Evolutionary conservation across 2,888 invertebrate genomes (phyloP), one percentile per base, ranked within the genome.

Genomic region (Congeria kusceri): DNA sequence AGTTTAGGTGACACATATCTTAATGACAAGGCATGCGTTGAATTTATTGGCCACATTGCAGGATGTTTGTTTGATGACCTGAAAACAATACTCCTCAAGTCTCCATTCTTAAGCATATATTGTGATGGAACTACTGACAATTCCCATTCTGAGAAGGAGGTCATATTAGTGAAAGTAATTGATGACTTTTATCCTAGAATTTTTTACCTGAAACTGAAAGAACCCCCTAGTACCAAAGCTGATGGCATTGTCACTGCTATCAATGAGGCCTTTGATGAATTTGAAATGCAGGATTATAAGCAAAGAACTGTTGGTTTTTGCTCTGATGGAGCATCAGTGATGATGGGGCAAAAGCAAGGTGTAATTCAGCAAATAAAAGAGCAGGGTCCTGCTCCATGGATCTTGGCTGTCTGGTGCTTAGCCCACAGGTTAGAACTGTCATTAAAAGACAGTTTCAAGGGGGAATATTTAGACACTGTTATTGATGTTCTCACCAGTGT

Each of bases 381-480:
- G 7, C 15, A 20, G n/a, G 58, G 58, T 7, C 46, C 63, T 47
- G 68, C 69, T 32, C 29, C 29, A n/a, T 76, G 65, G 76, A 59
- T 76, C 18, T 29, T 65, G 32, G 2, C 76, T 13, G 53, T 76
- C 23, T 70, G 66, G 65, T 76, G 76, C 53, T 39, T 70, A 18
- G 61, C 70, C 2, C 70, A 76, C 49, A 58, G 76, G 46, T 32
- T 76, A 23, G 76, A 66, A 39, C 29, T 76, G 9, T 62, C 76
- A 13, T 11, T 70, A 1, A 83, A 79, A 46, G 79, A 83, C 46
- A 25, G 59, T 11, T 83, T 76, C 27, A 79, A 76, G 46, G 27
- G 25, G 9, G 63, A 65, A 4, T 78, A 78, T n/a, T 56, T 82
- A 62, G 77, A 78, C 44, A 67, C 53, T 18, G 69, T 80, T 1